A percentile compares a stretch with the other conserved stretches of the same genome.
Conservation (phyloP, 1,140 invertebrate genomes). For the Philaenus spumarius region DNA sequence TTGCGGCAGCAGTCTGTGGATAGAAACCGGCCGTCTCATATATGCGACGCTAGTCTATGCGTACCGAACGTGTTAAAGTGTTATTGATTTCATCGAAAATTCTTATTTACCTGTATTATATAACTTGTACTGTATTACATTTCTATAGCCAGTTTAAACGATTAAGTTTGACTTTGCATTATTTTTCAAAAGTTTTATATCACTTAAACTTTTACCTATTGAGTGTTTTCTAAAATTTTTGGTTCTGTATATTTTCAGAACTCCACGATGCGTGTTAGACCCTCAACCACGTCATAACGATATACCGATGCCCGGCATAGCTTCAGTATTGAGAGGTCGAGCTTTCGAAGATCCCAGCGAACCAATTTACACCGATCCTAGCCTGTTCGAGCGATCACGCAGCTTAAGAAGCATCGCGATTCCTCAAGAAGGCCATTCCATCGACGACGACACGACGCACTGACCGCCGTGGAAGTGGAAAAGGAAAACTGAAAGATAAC, state of each 20-base stretch:
- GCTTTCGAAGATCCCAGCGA: constrained; percentile 78
- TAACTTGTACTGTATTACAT: too few species aligned
- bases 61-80: too few species aligned
- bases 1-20: too few species aligned
- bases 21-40: too few species aligned
- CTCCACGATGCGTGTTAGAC: neutral
- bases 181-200: neutral
- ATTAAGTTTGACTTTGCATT: neutral
- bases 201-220: neutral
- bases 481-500: too few species aligned
- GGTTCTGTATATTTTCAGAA: neutral
- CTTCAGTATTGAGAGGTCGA: constrained; percentile 12
- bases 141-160: too few species aligned
- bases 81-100: too few species aligned
- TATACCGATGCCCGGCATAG: constrained; percentile 3
- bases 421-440: constrained; percentile 9
- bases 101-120: too few species aligned
- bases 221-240: neutral
- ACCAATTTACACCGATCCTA: constrained; percentile 88
- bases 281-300: neutral
- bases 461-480: too few species aligned
- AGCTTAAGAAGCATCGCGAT: constrained; percentile 43
- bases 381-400: constrained; percentile 75
- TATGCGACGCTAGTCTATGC: too few species aligned
- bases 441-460: neutral